Percentiles rank a stretch among this genome's conserved stretches.
Evolutionary conservation across 2,113 vertebrate species (phyloP).

Genomic region (Carassius auratus): DNA sequence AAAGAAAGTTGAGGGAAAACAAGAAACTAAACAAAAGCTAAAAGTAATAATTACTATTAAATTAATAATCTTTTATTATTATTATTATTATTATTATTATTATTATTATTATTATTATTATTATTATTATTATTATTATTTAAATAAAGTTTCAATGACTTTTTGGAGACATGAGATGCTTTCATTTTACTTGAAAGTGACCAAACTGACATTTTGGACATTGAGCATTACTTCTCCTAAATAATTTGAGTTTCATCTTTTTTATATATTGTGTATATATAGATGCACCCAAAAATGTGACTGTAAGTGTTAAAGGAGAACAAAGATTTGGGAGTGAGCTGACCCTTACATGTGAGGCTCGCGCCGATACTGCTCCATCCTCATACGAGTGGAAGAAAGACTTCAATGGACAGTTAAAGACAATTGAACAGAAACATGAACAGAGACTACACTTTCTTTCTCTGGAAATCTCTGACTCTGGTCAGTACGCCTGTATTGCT

Average conservation of each 20-base stretch:
- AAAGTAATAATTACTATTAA: constrained; percentile 29
- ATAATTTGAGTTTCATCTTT: not conserved
- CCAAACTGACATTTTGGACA: not conserved
- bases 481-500: constrained; percentile 62
- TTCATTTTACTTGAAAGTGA: not conserved
- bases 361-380: constrained; percentile 39
- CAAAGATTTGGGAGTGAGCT: constrained; percentile 55
- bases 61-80: no score
- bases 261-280: not conserved
- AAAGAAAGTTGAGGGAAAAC: constrained; percentile 45
- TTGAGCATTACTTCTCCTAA: not conserved
- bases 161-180: not conserved
- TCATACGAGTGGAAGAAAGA: constrained; percentile 60
- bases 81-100: no score
- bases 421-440: not conserved
- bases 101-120: no score
- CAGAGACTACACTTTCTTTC: constrained; percentile 6
- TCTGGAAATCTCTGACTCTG: constrained; percentile 53
- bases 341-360: constrained; percentile 56
- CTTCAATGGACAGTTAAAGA: not conserved
- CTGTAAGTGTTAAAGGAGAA: accelerated
- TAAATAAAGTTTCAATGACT: not conserved
- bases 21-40: not conserved
- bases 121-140: no score
- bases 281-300: constrained; percentile 67